phyloP scores from a whole-genome alignment of 2,888 invertebrate genomes.

The Polietes domitor region DNA sequence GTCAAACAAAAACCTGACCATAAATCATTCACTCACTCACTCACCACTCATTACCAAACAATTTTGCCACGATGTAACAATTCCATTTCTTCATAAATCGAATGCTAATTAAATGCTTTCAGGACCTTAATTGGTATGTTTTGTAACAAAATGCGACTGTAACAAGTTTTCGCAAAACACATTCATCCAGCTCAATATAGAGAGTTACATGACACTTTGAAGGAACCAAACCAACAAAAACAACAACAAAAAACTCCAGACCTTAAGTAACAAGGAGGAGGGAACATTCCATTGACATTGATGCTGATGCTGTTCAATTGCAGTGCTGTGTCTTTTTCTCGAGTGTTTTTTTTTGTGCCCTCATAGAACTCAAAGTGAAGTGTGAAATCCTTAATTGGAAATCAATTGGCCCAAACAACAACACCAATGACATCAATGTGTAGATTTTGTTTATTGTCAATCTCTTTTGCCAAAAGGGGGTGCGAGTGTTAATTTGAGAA shows the following conservation, averaged over 20 bases:
- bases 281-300: constrained; percentile 60
- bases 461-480: constrained; percentile 16
- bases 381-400: constrained; percentile 68
- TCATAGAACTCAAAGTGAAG: constrained; percentile 53
- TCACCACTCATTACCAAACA: constrained; percentile 4
- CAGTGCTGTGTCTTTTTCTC: constrained; percentile 9
- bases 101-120: constrained; percentile 65
- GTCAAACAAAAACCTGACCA: neutral
- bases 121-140: constrained; percentile 61
- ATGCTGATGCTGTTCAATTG: constrained; percentile 37
- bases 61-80: constrained; percentile 4
- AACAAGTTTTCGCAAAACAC: constrained; percentile 23
- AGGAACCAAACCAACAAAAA: neutral
- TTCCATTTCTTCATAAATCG: constrained; percentile 51
- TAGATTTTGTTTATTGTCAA: constrained; percentile 62
- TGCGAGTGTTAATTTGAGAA: neutral
- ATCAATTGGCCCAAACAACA: constrained; percentile 63
- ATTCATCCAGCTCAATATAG: constrained; percentile 39
- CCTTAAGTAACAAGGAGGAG: constrained; percentile 15
- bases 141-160: constrained; percentile 32
- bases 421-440: constrained; percentile 44
- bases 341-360: constrained; percentile 22
- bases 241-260: constrained; percentile 22
- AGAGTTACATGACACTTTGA: constrained; percentile 45
- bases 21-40: no score